Evolutionary conservation across 2,113 vertebrate genomes (phyloP).

Genomic region (Salvelinus alpinus): DNA sequence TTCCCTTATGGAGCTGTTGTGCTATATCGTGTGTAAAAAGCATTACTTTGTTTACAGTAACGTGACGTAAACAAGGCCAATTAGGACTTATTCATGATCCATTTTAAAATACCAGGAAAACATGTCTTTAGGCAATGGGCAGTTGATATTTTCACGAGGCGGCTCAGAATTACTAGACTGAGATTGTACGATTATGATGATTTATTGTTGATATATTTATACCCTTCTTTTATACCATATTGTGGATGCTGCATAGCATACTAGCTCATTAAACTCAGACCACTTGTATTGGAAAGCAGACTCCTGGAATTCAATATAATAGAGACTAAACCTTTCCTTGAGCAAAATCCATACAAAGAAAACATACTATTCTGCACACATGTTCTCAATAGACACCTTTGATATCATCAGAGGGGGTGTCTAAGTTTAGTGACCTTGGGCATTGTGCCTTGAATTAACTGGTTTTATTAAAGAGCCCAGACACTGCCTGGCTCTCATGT

Average conservation of each 20-base stretch:
- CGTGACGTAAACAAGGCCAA: no score
- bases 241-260: constrained; percentile 14
- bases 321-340: constrained; percentile 66
- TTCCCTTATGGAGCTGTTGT: background rate
- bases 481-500: constrained; percentile 48
- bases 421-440: constrained; percentile 65
- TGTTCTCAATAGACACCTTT: constrained; percentile 74
- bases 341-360: constrained; percentile 63
- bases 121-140: background rate
- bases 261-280: constrained; percentile 50
- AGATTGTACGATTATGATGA: background rate
- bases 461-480: constrained; percentile 58
- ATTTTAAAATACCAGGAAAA: background rate
- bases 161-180: background rate
- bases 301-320: constrained; percentile 49
- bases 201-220: background rate
- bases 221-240: background rate
- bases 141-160: background rate
- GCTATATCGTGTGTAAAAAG: background rate
- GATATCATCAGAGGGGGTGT: constrained; percentile 60
- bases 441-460: constrained; percentile 70
- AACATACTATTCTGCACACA: constrained; percentile 78
- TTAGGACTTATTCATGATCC: background rate
- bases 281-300: constrained; percentile 56
- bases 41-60: no score